Evolutionary conservation across 2,888 invertebrate species (phyloP), one percentile per base, ranked within the genome.

Genomic region (Schizaphis graminum): DNA sequence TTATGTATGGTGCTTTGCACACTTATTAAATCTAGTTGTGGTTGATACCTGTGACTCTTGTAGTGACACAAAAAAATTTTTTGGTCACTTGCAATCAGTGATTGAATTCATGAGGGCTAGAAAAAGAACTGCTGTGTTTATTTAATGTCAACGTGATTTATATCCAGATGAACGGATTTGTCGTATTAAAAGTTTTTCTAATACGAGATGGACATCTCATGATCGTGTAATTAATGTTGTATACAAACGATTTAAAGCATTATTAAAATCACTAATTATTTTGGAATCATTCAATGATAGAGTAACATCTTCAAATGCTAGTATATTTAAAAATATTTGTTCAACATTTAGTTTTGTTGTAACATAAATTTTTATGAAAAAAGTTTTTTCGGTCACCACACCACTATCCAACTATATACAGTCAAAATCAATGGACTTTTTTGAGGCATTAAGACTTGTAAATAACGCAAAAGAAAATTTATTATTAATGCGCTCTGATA

Each of bases 371-470:
- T 87, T 87, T 87, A 87, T 87, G 49, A 49, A 86, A 86, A 86
- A 86, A 49, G 86, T 86, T 26, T 86, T 86, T 86, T 86, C 86
- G 49, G 13, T 86, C 49, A 86, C 86, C 28, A 86, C 86, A 86
- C 86, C 86, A 49, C 86, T 86, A 49, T 87, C 86, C 28, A 86
- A 86, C 47, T 44, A 44, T 44, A 53, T 87, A 49, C 49, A 87
- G 49, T 87, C 87, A 87, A 87, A 87, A 87, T 87, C 87, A 87
- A 16, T 87, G n/a, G 87, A 87, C 49, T 87, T 87, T 87, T 53
- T 87, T 87, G 49, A 87, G 87, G 49, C 87, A n/a, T 87, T 87
- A 87, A 41, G 16, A 49, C 53, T 87, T 87, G 49, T 87, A 28
- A 53, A 87, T 87, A 87, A 87, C 7, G 49, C 87, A 28, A 87